These are phyloP conservation scores for Andrena minutula DNA, from an alignment of 2,888 invertebrate species.

Conservation along the genomic window DNA sequence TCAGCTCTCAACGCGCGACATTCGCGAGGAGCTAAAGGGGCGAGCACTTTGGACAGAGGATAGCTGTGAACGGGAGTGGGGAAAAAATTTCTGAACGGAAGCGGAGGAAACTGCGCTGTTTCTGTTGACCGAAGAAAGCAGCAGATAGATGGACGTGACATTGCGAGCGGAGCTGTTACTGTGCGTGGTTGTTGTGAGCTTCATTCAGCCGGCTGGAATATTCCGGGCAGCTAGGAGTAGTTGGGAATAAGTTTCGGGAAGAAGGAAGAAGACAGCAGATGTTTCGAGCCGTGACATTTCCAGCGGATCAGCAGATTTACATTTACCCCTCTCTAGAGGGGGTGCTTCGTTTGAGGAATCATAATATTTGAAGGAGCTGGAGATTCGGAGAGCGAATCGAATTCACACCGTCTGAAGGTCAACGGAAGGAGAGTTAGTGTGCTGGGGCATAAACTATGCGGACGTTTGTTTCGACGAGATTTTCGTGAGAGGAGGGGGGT, in stretches of 20 bases:
- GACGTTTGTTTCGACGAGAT: slow-evolving; percentile 1
- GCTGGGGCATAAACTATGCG: not conserved
- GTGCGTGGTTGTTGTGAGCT: not conserved
- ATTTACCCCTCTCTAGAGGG: not conserved
- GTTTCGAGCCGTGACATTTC: not conserved
- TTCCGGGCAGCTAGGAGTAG: not conserved
- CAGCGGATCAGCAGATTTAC: not conserved
- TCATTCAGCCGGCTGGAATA: not conserved
- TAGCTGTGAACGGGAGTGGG: not conserved
- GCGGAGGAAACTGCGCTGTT: not conserved
- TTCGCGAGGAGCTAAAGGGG: not conserved
- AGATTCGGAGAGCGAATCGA: not conserved
- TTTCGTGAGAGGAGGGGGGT: not conserved
- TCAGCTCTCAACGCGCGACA: not conserved
- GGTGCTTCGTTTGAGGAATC: not conserved
- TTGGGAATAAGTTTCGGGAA: not conserved
- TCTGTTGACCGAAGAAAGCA: not conserved
- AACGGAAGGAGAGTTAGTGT: not conserved
- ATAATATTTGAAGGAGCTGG: not conserved
- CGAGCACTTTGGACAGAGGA: not conserved
- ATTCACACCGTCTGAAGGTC: not conserved
- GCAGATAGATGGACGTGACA: not conserved
- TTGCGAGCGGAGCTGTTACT: not conserved
- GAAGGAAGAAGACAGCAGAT: not conserved
- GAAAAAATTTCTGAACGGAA: not conserved